Percentiles rank a stretch among this genome's conserved stretches.
Conservation (phyloP, 2,113 vertebrate genomes). For the Oenanthe oenanthe region DNA sequence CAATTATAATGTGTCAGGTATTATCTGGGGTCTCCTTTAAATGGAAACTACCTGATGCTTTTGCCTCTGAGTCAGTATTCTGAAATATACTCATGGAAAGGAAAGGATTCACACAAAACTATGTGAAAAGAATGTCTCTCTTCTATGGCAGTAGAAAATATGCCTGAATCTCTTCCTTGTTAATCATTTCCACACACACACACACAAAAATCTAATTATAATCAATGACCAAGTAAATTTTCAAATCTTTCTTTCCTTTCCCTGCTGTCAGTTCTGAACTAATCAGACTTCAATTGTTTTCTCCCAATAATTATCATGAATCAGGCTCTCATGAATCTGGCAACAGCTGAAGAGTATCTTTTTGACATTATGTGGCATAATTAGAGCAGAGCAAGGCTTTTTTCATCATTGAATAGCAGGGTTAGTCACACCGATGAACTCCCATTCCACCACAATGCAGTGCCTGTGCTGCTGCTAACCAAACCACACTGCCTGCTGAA, state of each 20-base stretch:
- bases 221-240: neutral
- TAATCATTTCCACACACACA: neutral
- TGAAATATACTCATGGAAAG: neutral
- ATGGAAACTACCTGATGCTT: neutral
- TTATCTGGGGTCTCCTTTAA: neutral
- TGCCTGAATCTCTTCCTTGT: neutral
- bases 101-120: neutral
- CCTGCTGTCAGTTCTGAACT: neutral
- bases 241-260: neutral
- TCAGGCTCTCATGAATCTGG: neutral
- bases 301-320: neutral
- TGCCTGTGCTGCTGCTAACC: neutral
- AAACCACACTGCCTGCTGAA: neutral
- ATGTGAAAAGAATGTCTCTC: neutral
- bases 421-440: neutral
- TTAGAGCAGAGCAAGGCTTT: conserved; percentile 5
- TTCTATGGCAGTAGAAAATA: neutral
- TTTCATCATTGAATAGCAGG: neutral
- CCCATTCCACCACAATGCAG: neutral
- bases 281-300: conserved; percentile 3
- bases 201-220: neutral
- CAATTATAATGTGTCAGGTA: neutral
- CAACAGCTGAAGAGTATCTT: neutral
- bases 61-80: neutral
- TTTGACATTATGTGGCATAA: neutral